Conservation (phyloP, 2,113 vertebrate species). For the Neotragus pygmaeus region DNA sequence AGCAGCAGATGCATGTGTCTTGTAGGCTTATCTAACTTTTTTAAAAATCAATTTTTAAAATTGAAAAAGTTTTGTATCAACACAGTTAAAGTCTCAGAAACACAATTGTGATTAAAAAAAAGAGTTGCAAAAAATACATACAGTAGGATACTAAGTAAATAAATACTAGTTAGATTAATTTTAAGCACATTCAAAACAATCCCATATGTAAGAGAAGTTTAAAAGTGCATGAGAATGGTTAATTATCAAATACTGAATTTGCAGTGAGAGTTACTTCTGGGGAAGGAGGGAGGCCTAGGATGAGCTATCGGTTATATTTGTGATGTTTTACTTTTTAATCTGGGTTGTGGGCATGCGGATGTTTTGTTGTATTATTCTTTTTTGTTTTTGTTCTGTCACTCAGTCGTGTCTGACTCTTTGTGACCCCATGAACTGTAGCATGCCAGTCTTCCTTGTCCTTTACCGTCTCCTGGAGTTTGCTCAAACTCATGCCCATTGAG, state of each 20-base stretch:
- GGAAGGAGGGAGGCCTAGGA: not conserved
- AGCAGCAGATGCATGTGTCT: not conserved
- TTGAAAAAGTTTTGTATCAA: not conserved
- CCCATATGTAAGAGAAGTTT: not conserved
- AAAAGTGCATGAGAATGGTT: not conserved
- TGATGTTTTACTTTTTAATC: constrained; percentile 33
- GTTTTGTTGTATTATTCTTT: constrained; percentile 23
- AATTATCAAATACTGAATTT: not conserved
- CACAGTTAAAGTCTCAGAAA: not conserved
- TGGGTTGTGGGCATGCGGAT: not conserved
- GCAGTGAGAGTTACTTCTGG: not conserved
- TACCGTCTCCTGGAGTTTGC: not conserved
- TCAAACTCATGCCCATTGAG: not conserved
- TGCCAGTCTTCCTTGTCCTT: not conserved
- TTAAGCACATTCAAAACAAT: not conserved
- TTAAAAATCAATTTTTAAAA: not conserved
- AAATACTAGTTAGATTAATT: not conserved
- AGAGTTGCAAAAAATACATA: not conserved
- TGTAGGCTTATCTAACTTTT: not conserved
- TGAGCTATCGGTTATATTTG: not conserved
- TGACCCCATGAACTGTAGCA: not conserved
- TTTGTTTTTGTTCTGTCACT: not conserved
- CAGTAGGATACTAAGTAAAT: not conserved
- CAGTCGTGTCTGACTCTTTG: not conserved
- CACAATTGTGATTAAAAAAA: not conserved